These are phyloP conservation scores for Schizothorax lantsangensis DNA, from an alignment of 2,797 vertebrate genomes.

Conservation along the genomic window DNA sequence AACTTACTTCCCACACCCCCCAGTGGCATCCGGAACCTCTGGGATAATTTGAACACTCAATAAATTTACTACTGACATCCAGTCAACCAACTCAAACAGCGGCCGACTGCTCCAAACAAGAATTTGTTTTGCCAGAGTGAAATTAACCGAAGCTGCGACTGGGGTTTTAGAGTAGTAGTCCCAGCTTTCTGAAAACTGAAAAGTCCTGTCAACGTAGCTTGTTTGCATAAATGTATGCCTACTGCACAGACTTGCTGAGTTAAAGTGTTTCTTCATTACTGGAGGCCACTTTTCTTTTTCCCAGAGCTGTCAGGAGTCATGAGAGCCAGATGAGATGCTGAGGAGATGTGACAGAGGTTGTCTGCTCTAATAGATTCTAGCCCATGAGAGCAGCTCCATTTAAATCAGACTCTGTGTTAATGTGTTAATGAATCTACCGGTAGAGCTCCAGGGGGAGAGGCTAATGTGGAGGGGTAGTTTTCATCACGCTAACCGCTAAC, in stretches of 20 bases:
- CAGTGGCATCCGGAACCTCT: background rate
- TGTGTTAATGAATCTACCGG: slow-evolving; percentile 52
- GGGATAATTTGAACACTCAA: slow-evolving; percentile 24
- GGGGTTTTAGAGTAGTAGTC: background rate
- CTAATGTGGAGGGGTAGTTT: slow-evolving; percentile 3
- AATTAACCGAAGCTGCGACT: background rate
- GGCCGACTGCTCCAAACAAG: background rate
- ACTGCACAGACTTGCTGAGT: slow-evolving; percentile 4
- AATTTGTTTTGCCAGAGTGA: slow-evolving; percentile 21
- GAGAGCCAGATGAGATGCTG: slow-evolving; percentile 34
- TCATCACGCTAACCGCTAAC: background rate
- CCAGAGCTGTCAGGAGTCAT: slow-evolving; percentile 33
- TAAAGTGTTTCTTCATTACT: slow-evolving; percentile 24
- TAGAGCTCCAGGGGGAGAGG: slow-evolving; percentile 27
- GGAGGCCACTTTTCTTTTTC: slow-evolving; percentile 31
- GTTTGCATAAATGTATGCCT: slow-evolving; percentile 30
- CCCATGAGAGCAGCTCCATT: slow-evolving; percentile 33
- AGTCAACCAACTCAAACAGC: slow-evolving; percentile 5
- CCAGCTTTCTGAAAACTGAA: background rate
- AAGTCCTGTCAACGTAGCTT: background rate
- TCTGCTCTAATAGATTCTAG: slow-evolving; percentile 42
- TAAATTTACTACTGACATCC: background rate
- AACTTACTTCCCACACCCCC: background rate
- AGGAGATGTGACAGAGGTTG: slow-evolving; percentile 43
- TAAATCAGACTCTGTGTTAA: slow-evolving; percentile 44